Conservation (phyloP, 2,113 vertebrate species). For the Trachemys scripta region DNA sequence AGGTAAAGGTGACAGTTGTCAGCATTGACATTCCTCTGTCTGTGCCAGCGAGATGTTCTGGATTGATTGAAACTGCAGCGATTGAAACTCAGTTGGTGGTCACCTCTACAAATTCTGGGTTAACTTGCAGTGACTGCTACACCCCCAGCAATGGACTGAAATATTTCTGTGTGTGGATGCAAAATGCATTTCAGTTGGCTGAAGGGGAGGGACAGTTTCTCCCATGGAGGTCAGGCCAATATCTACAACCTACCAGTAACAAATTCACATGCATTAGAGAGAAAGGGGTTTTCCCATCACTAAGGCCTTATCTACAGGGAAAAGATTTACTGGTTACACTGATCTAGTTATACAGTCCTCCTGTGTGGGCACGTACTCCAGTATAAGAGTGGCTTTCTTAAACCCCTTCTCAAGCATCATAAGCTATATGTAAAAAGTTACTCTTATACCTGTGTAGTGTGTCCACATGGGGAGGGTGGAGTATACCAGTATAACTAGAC, state of each 20-base stretch:
- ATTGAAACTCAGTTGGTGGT: too few species aligned
- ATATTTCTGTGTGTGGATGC: neutral
- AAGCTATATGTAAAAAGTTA: neutral
- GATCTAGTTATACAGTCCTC: neutral
- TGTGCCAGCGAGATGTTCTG: neutral
- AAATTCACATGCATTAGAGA: neutral
- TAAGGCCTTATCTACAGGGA: neutral
- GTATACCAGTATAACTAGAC: too few species aligned
- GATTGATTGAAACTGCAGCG: neutral
- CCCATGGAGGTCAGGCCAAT: neutral
- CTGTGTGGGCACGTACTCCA: too few species aligned
- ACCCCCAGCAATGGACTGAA: neutral
- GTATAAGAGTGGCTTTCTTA: neutral
- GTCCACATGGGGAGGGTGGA: too few species aligned
- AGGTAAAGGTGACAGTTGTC: neutral
- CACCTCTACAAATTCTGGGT: too few species aligned
- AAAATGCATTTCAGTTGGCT: neutral
- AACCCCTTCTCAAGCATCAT: neutral
- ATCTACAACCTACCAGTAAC: neutral
- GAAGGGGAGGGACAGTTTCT: neutral
- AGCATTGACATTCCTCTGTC: neutral
- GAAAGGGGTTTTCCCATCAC: neutral
- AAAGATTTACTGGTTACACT: neutral
- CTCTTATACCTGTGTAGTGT: too few species aligned
- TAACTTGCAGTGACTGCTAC: neutral